Conservation (phyloP, 2,888 invertebrate species). For the Drosophila mimica region DNA sequence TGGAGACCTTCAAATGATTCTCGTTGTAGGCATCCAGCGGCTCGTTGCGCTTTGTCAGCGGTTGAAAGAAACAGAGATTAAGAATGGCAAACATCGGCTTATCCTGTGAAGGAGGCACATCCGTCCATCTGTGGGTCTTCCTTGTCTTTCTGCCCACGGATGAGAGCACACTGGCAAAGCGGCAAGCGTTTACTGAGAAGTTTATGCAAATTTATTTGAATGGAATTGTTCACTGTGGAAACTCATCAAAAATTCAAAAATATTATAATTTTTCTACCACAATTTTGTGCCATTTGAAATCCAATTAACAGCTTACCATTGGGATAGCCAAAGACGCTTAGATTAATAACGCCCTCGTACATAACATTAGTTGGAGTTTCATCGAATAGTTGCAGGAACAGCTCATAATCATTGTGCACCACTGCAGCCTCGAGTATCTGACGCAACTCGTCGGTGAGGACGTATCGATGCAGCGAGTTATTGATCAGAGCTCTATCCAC, state of each 20-base stretch:
- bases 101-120: accelerated
- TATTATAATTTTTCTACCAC: not conserved
- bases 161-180: conserved; percentile 47
- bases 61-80: conserved; percentile 62
- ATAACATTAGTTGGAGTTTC: conserved; percentile 53
- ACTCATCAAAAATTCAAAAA: not conserved
- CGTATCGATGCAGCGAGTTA: conserved; percentile 78
- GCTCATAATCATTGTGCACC: conserved; percentile 55
- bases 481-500: conserved; percentile 68
- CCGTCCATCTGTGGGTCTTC: not conserved
- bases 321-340: conserved; percentile 75
- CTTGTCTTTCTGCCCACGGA: not conserved
- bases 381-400: conserved; percentile 69
- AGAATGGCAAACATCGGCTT: conserved; percentile 59
- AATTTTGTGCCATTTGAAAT: not conserved
- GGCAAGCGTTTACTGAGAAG: conserved; percentile 53
- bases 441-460: conserved; percentile 63
- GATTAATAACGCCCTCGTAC: conserved; percentile 68
- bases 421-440: conserved; percentile 60
- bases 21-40: conserved; percentile 57
- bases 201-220: not conserved
- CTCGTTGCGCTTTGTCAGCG: conserved; percentile 40
- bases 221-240: not conserved
- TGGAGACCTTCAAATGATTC: conserved; percentile 15
- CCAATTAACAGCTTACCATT: conserved; percentile 48